Evolutionary conservation across 2,888 invertebrate genomes (phyloP).

Genomic region (Chalcis sispes): DNA sequence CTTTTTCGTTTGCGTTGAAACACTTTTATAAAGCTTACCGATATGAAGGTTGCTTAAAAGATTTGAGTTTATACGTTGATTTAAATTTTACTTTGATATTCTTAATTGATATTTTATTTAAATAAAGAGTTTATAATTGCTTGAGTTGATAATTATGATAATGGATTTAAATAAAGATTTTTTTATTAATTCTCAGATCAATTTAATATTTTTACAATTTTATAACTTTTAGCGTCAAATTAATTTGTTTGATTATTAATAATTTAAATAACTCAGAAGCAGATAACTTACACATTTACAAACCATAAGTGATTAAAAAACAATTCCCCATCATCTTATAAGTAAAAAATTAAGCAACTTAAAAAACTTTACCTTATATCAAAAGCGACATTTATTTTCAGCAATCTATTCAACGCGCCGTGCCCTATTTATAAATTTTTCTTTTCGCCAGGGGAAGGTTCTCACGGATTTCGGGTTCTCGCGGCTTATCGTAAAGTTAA

Average conservation of each 20-base stretch:
- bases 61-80: background rate
- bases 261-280: too few species aligned
- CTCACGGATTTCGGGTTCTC: slow-evolving; percentile 43
- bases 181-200: too few species aligned
- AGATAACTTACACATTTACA: too few species aligned
- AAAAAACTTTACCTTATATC: too few species aligned
- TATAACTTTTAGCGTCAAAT: too few species aligned
- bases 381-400: background rate
- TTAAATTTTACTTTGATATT: background rate
- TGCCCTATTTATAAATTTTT: slow-evolving; percentile 8
- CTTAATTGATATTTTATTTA: too few species aligned
- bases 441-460: background rate
- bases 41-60: background rate
- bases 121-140: too few species aligned
- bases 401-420: slow-evolving; percentile 3
- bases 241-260: too few species aligned
- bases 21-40: background rate
- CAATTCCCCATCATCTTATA: background rate
- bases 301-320: too few species aligned
- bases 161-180: too few species aligned
- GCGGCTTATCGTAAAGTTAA: slow-evolving; percentile 20
- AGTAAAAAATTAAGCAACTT: background rate
- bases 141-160: too few species aligned
- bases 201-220: too few species aligned
- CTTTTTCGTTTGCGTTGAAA: background rate